Evolutionary conservation across 1,140 invertebrate genomes (phyloP).

Genomic region (Periplaneta americana): DNA sequence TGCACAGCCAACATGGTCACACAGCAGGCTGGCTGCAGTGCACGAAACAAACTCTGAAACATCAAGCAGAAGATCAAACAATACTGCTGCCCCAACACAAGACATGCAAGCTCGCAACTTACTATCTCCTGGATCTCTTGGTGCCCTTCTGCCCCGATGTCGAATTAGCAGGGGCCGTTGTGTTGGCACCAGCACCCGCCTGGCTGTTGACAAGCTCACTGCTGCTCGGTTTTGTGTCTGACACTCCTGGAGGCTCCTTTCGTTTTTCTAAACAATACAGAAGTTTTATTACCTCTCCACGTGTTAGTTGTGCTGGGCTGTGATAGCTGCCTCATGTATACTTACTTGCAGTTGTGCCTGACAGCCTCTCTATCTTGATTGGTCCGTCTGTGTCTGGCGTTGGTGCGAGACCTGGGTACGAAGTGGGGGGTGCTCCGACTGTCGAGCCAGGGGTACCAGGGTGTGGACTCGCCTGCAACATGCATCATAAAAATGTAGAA

Average conservation of each 20-base stretch:
- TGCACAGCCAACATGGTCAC: no score
- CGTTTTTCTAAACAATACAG: constrained; percentile 63
- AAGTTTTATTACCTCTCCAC: not conserved
- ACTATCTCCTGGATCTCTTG: constrained; percentile 73
- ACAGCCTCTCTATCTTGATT: constrained; percentile 51
- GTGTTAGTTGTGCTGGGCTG: not conserved
- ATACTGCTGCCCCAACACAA: no score
- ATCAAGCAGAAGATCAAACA: no score
- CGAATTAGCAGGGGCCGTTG: constrained; percentile 46
- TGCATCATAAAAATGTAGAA: not conserved
- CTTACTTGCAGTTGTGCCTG: constrained; percentile 36
- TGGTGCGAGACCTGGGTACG: constrained; percentile 41
- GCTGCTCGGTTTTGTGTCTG: constrained; percentile 69
- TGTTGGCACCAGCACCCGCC: constrained; percentile 39
- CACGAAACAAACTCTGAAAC: no score
- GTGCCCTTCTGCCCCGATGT: constrained; percentile 50
- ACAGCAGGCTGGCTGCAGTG: no score
- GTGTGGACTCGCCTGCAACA: constrained; percentile 37
- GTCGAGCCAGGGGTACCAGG: constrained; percentile 21
- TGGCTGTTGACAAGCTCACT: constrained; percentile 37
- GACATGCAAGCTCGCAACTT: constrained; percentile 43
- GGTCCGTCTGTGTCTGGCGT: constrained; percentile 47
- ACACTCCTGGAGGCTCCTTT: constrained; percentile 69
- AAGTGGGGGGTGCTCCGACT: constrained; percentile 38
- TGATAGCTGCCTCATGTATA: not conserved